phyloP scores from a whole-genome alignment of 2,888 invertebrate genomes.

The Nesidiocoris tenuis region DNA sequence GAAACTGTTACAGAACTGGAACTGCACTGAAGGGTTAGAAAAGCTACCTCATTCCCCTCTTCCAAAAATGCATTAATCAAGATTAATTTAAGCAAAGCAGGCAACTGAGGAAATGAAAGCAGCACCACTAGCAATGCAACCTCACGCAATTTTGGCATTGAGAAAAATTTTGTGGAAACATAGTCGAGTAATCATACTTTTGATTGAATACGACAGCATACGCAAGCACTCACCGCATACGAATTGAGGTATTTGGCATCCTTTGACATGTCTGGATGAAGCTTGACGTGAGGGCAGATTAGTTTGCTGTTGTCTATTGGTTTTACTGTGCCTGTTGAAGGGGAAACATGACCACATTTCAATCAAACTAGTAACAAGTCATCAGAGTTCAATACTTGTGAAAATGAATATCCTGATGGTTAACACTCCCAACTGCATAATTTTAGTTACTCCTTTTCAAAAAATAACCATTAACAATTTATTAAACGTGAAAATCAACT shows the following conservation, averaged over 20 bases:
- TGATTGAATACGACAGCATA: too few relatives aligned
- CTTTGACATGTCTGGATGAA: constrained; percentile 57
- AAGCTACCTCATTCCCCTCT: not conserved
- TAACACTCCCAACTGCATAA: too few relatives aligned
- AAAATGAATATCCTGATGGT: too few relatives aligned
- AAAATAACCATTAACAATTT: too few relatives aligned
- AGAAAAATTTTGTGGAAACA: not conserved
- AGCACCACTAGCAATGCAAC: constrained; percentile 1
- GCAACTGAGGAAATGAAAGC: not conserved
- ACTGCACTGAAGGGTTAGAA: not conserved
- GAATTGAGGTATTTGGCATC: constrained; percentile 57
- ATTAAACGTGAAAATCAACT: too few relatives aligned
- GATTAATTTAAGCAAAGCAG: too few relatives aligned
- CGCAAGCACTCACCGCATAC: constrained; percentile 53
- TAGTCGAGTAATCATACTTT: too few relatives aligned
- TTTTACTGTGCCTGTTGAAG: constrained; percentile 53
- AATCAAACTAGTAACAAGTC: too few relatives aligned
- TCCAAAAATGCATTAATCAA: too few relatives aligned
- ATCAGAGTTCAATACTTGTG: too few relatives aligned
- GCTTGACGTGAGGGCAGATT: constrained; percentile 57
- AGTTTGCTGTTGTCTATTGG: constrained; percentile 57
- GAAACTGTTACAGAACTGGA: not conserved
- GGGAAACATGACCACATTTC: too few relatives aligned
- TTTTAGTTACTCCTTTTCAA: too few relatives aligned
- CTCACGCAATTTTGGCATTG: not conserved